Percentiles rank a stretch among this genome's conserved stretches.
Evolutionary conservation across 2,888 invertebrate genomes (phyloP).

Genomic region (Lapara coniferarum): DNA sequence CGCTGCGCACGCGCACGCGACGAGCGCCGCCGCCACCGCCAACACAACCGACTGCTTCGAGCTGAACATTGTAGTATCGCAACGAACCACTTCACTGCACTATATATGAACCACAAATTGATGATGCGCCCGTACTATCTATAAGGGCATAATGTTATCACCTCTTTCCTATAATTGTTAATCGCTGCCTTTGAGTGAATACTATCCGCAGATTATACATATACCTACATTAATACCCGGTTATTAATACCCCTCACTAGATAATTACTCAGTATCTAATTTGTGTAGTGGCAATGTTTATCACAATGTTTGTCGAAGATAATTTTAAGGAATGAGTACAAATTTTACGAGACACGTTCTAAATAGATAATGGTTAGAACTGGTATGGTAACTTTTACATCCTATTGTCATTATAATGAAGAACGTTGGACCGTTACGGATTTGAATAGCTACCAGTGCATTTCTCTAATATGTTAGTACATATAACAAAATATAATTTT

Average conservation of each 20-base stretch:
- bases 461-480: not conserved
- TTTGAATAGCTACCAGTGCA: not conserved
- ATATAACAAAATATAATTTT: not conserved
- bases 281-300: not conserved
- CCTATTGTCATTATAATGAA: slow-evolving; percentile 14
- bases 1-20: slow-evolving; percentile 43
- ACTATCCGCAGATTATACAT: slow-evolving; percentile 9
- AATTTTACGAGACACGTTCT: slow-evolving; percentile 15
- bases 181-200: not conserved
- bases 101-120: slow-evolving; percentile 47
- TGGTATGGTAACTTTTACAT: slow-evolving; percentile 23
- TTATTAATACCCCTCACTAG: not conserved
- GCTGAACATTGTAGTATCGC: slow-evolving; percentile 48
- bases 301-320: not conserved
- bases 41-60: slow-evolving; percentile 46
- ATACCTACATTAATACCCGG: not conserved
- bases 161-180: slow-evolving; percentile 9
- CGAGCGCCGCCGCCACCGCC: slow-evolving; percentile 49
- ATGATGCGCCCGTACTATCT: slow-evolving; percentile 3
- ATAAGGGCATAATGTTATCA: slow-evolving; percentile 24
- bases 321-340: slow-evolving; percentile 16
- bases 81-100: slow-evolving; percentile 34
- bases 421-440: slow-evolving; percentile 10
- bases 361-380: slow-evolving; percentile 10
- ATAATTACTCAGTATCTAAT: not conserved